Base-by-base conservation (phyloP, 92 coral and sea anemone genomes). In the Zoanthus solanderi region DNA sequence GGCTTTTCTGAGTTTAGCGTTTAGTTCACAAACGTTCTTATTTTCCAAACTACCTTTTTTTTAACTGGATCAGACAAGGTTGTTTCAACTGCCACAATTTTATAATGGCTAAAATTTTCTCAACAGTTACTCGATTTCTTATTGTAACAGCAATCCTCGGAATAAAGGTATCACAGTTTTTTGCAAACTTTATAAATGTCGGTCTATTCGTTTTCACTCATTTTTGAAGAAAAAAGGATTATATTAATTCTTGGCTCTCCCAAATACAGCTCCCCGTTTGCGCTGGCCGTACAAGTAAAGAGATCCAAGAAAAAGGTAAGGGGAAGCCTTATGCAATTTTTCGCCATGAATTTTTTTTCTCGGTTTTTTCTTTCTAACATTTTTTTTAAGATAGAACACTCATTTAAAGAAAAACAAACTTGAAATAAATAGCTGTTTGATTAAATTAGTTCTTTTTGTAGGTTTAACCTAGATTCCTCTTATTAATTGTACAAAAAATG, bases 31-130 rank as follows among this genome's bases (percentile, higher is more conserved):
- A n/a, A 63, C 17, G 42, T 3, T 75, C 16, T 75, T 75, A 29
- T 48, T 74, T 1, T 30, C 18, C 17, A 47, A 75, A 15, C 54
- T 2, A 75, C 29, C 3, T 14, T 5, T 13, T 6, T 75, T n/a
- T 47, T 47, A 47, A 13, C 30, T 12, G 13, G 56, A 42, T 44
- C 18, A 75, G 79, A 75, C 79, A 75, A 75, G 61, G 79, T 58
- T 45, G 17, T 54, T 9, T 75, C 17, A 46, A 48, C 60, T 75
- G 61, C 79, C 79, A 60, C 79, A 29, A 75, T 47, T 17, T 46
- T 3, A 75, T n/a, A 44, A 75, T 75, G 79, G 60, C 7, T 9
- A 75, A 48, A 18, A n/a, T 23, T n/a, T 7, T 46, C 47, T 9
- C 48, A 23, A 18, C 79, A 28, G 37, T 46, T 7, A 46, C 17